Evolutionary conservation across 2,113 vertebrate genomes (phyloP).

Genomic region (Ceuthmochares aereus): DNA sequence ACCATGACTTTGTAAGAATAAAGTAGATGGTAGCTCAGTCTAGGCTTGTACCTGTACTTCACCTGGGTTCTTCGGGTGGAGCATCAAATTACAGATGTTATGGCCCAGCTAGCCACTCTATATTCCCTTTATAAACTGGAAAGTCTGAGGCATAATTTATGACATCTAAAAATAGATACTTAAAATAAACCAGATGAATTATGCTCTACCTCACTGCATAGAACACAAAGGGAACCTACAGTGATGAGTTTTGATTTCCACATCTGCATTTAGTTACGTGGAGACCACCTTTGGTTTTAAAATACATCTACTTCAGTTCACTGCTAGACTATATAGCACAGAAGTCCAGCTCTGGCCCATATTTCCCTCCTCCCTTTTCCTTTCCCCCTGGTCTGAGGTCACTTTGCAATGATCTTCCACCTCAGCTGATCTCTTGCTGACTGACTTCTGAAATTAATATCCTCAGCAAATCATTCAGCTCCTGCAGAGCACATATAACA

Average conservation of each 20-base stretch:
- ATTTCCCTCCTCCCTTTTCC: neutral
- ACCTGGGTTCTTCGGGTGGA: neutral
- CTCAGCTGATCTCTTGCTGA: constrained; percentile 42
- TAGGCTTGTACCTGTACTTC: neutral
- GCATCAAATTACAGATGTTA: neutral
- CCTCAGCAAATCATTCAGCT: constrained; percentile 39
- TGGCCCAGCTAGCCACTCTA: neutral
- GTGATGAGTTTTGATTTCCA: neutral
- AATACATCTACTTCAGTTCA: neutral
- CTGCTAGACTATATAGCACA: neutral
- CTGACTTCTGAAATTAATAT: constrained; percentile 51
- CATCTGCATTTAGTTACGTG: neutral
- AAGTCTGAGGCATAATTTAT: neutral
- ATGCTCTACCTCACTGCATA: neutral
- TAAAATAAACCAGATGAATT: neutral
- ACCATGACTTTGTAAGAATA: neutral
- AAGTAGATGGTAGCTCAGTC: neutral
- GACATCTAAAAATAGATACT: neutral
- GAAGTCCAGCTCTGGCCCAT: neutral
- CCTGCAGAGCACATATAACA: constrained; percentile 34
- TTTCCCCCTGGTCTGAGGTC: neutral
- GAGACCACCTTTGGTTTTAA: neutral
- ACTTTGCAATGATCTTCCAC: constrained; percentile 38
- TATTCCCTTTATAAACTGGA: neutral
- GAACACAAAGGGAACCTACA: neutral